Base-by-base conservation (phyloP, 2,888 invertebrate genomes). In the Heliconius sara region DNA sequence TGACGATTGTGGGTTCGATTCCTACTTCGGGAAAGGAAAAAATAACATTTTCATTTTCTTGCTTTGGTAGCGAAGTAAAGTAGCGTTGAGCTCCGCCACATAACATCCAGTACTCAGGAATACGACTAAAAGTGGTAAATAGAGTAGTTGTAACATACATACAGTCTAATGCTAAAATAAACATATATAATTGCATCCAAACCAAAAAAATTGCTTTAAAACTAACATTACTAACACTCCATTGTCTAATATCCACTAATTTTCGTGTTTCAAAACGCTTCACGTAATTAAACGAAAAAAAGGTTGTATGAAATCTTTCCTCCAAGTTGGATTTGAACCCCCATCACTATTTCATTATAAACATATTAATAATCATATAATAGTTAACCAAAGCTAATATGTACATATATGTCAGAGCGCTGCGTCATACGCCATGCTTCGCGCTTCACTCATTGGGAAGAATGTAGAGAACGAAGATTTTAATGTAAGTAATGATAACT, bases 371-470 rank as follows among this genome's bases (percentile, higher is more conserved):
- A 65, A 19, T 52, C 19, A 19, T 52, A 19, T 27, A 34, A 73
- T 60, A 60, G 19, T 52, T 43, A n/a, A 47, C 10, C 30, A 60
- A 30, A 57, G 30, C 19, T 57, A 34, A 13, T 39, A 16, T 63
- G n/a, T 39, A 19, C 30, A 9, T 47, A 39, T 65, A 47, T 43
- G 19, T 86, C 89, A 94, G 94, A 90, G 84, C 19, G 86, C 88
- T 0, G 87, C 92, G 0, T 93, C 93, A 2, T 91, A 90, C 65
- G 94, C 94, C 2, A 94, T 94, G 89, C 84, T 95, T 39, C 92
- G 93, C 4, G 94, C 94, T 0, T 93, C 95, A 0, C 81, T 89
- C 10, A 82, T 93, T 52, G 87, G 91, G 75, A 93, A 90, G 83
- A 88, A 86, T 66, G 83, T 90, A 3, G 93, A 93, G 5, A 88